Conservation (phyloP, 1,140 invertebrate genomes). For the Metopolophium dirhodum region DNA sequence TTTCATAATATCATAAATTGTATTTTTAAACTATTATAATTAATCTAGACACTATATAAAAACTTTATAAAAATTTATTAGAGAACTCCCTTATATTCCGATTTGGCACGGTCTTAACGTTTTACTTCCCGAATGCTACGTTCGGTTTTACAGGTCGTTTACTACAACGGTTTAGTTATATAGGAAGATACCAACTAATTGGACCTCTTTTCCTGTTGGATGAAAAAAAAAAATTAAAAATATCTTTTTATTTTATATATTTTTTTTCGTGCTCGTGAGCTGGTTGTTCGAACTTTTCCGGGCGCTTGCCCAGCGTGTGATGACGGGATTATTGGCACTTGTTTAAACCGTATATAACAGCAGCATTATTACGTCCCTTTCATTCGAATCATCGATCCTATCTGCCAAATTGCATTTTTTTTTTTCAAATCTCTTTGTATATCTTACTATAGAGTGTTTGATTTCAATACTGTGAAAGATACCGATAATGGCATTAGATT, state of each 20-base stretch:
- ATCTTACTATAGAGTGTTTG: not conserved
- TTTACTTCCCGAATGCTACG: constrained; percentile 16
- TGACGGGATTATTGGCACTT: not conserved
- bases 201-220: constrained; percentile 12
- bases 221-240: constrained; percentile 29
- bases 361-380: constrained; percentile 23
- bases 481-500: not conserved
- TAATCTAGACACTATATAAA: not conserved
- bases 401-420: not conserved
- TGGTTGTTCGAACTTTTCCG: constrained; percentile 38
- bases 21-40: constrained; percentile 36
- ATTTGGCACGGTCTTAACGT: constrained; percentile 33
- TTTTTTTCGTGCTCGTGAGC: not conserved
- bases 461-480: not conserved
- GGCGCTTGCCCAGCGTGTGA: not conserved
- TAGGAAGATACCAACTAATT: constrained; percentile 48
- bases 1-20: not conserved
- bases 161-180: not conserved
- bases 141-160: constrained; percentile 38
- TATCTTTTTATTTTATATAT: constrained; percentile 14
- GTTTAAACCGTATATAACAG: not conserved
- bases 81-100: constrained; percentile 15
- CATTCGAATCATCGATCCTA: constrained; percentile 2
- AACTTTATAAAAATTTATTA: not conserved
- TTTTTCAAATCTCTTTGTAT: not conserved